Evolutionary conservation across 2,113 vertebrate species (phyloP).

Genomic region (Semicossyphus pulcher): DNA sequence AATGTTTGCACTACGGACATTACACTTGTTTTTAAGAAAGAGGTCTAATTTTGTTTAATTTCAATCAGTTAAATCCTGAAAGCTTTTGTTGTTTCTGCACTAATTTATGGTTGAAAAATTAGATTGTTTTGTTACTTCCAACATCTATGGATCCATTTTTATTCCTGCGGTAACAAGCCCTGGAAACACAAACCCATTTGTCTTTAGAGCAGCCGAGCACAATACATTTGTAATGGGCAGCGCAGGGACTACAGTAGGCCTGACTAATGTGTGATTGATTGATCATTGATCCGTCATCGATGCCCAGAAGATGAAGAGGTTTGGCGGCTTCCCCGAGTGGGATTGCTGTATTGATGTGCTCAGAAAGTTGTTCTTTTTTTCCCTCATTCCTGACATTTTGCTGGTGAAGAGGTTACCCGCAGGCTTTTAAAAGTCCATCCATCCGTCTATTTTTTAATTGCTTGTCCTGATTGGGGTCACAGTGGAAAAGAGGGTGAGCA

Average conservation of each 20-base stretch:
- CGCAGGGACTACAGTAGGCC: slow-evolving; percentile 11
- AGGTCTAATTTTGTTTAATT: slow-evolving; percentile 35
- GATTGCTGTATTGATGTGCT: slow-evolving; percentile 24
- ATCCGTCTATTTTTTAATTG: slow-evolving; percentile 36
- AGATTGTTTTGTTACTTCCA: slow-evolving; percentile 26
- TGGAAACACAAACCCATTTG: slow-evolving; percentile 39
- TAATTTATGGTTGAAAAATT: slow-evolving; percentile 28
- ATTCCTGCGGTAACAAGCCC: slow-evolving; percentile 2
- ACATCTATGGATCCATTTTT: background rate
- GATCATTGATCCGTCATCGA: slow-evolving; percentile 71
- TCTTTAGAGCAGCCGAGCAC: slow-evolving; percentile 16
- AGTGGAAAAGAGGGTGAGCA: slow-evolving; percentile 7
- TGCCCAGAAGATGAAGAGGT: slow-evolving; percentile 44
- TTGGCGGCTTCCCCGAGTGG: slow-evolving; percentile 33
- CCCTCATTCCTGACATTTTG: slow-evolving; percentile 4
- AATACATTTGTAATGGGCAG: slow-evolving; percentile 34
- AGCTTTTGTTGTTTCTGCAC: background rate
- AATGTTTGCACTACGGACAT: slow-evolving; percentile 8
- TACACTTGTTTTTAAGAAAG: slow-evolving; percentile 51
- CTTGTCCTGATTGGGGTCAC: slow-evolving; percentile 54
- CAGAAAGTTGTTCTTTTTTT: slow-evolving; percentile 27
- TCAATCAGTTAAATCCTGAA: slow-evolving; percentile 32
- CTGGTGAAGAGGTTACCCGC: slow-evolving; percentile 1
- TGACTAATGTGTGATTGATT: slow-evolving; percentile 66
- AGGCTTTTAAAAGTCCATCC: slow-evolving; percentile 34